A percentile compares a stretch with the other conserved stretches of the same genome.
Evolutionary conservation across 2,113 vertebrate species (phyloP).

Genomic region (Dryoscopus gambensis): DNA sequence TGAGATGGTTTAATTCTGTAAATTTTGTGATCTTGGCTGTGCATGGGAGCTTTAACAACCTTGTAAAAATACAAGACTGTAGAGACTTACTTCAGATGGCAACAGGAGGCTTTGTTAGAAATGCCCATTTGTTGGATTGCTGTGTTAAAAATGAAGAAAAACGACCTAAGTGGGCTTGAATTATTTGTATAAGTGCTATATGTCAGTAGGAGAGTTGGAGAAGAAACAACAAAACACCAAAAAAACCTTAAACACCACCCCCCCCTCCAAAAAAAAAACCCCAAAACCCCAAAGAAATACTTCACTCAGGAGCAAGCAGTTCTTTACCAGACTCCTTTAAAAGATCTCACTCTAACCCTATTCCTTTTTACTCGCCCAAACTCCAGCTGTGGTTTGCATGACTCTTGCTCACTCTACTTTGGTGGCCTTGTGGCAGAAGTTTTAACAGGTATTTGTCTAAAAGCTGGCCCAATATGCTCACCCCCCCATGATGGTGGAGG

Average conservation of each 20-base stretch:
- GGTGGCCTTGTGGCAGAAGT: not conserved
- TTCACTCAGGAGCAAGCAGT: not conserved
- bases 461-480: not conserved
- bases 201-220: not conserved
- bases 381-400: not conserved
- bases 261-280: too few relatives aligned
- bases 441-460: not conserved
- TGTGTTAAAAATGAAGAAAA: not conserved
- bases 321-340: not conserved
- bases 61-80: not conserved
- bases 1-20: not conserved
- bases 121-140: not conserved
- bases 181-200: not conserved
- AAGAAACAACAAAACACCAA: not conserved
- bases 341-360: not conserved
- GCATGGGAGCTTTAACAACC: not conserved
- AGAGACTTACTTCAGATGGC: not conserved
- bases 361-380: not conserved
- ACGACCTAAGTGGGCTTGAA: rapidly evolving
- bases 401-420: not conserved
- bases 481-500: too few relatives aligned
- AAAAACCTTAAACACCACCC: not conserved
- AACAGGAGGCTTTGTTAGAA: not conserved
- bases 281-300: not conserved
- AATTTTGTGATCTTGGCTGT: not conserved